These are phyloP conservation scores for Dallia pectoralis DNA, from an alignment of 2,797 vertebrate genomes.

Conservation along the genomic window DNA sequence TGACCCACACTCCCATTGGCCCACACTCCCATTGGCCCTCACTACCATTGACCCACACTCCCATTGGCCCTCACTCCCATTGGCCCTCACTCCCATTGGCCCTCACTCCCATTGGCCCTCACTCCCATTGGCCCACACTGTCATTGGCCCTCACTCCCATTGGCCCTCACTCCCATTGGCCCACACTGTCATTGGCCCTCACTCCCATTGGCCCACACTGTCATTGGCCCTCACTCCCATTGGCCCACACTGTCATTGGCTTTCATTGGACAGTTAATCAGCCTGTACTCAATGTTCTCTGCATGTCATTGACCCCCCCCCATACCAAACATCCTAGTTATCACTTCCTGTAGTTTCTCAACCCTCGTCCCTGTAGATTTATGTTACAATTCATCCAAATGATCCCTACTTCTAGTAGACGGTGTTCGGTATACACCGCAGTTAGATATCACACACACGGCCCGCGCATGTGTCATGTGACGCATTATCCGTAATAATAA, in stretches of 20 bases:
- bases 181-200: slow-evolving; percentile 40
- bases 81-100: slow-evolving; percentile 44
- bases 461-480: not conserved
- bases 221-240: slow-evolving; percentile 31
- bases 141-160: slow-evolving; percentile 31
- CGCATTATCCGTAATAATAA: slow-evolving; percentile 30
- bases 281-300: slow-evolving; percentile 10
- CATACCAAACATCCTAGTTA: slow-evolving; percentile 67
- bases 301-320: slow-evolving; percentile 42
- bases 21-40: slow-evolving; percentile 40
- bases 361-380: slow-evolving; percentile 51
- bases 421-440: not conserved
- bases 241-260: slow-evolving; percentile 44
- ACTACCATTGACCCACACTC: too few species aligned
- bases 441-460: not conserved
- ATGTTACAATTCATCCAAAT: too few species aligned
- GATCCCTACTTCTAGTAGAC: not conserved
- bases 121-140: slow-evolving; percentile 45
- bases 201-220: slow-evolving; percentile 40
- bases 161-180: slow-evolving; percentile 37
- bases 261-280: slow-evolving; percentile 13
- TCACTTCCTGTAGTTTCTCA: slow-evolving; percentile 59
- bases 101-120: slow-evolving; percentile 14
- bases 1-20: slow-evolving; percentile 37
- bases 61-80: slow-evolving; percentile 27